Evolutionary conservation across 2,113 vertebrate genomes (phyloP).

Genomic region (Engraulis encrasicolus): DNA sequence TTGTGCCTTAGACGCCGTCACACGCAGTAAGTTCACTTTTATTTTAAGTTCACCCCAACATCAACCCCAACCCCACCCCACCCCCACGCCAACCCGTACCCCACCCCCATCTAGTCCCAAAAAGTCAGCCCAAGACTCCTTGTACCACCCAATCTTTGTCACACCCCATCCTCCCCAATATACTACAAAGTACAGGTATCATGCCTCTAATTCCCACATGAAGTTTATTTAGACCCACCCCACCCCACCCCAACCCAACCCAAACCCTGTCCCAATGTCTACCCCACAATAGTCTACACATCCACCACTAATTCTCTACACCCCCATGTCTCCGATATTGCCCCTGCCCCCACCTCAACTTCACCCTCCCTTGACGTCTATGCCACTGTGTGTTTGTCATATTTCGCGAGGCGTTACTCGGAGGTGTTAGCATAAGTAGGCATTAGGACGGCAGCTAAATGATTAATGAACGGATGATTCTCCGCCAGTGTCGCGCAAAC

Average conservation of each 20-base stretch:
- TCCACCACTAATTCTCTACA: too few relatives aligned
- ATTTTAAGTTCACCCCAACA: neutral
- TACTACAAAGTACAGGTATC: too few relatives aligned
- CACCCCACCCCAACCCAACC: neutral
- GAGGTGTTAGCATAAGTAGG: conserved; percentile 19
- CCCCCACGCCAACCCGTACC: neutral
- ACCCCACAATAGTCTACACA: too few relatives aligned
- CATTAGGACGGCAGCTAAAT: conserved; percentile 4
- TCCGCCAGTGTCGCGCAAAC: neutral
- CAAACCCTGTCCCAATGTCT: too few relatives aligned
- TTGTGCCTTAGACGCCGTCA: conserved; percentile 93
- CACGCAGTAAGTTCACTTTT: conserved; percentile 79
- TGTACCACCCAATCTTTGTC: too few relatives aligned
- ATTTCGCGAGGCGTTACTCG: neutral
- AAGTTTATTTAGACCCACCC: neutral
- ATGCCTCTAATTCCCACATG: neutral
- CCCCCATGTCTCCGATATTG: too few relatives aligned
- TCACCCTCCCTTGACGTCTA: neutral
- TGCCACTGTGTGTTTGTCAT: conserved; percentile 13
- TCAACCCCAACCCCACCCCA: neutral
- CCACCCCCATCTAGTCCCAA: too few relatives aligned
- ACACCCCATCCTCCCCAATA: too few relatives aligned
- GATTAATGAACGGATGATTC: conserved; percentile 14
- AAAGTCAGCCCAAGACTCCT: too few relatives aligned
- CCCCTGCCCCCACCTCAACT: neutral